Conservation (phyloP, 2,113 vertebrate species). For the Ardeotis arabs region DNA sequence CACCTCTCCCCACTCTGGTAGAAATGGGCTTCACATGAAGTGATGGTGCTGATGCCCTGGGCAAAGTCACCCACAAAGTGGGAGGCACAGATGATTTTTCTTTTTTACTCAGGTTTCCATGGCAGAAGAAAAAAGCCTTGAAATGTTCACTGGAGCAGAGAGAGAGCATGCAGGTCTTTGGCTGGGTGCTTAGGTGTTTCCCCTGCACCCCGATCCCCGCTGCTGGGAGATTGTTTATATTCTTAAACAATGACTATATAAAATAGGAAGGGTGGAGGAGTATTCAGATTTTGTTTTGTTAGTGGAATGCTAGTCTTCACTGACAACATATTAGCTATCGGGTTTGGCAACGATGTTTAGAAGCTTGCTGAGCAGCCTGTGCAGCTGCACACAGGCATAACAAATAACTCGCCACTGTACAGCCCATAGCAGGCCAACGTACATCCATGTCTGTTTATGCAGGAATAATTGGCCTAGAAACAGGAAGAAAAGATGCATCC, state of each 20-base stretch:
- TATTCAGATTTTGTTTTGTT: constrained; percentile 7
- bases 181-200: background rate
- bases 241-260: background rate
- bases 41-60: background rate
- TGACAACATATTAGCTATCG: background rate
- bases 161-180: background rate
- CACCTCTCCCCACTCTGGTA: background rate
- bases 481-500: background rate
- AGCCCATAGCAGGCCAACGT: background rate
- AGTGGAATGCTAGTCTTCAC: background rate
- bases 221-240: background rate
- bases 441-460: background rate
- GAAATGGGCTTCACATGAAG: background rate
- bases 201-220: background rate
- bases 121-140: background rate
- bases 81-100: background rate
- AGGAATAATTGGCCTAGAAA: background rate
- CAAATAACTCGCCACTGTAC: background rate
- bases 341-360: background rate
- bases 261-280: constrained; percentile 15
- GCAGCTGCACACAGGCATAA: background rate
- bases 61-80: background rate
- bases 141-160: background rate
- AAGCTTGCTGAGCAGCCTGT: background rate
- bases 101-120: background rate